phyloP scores from a whole-genome alignment of 2,113 vertebrate genomes.

The Prionailurus bengalensis region DNA sequence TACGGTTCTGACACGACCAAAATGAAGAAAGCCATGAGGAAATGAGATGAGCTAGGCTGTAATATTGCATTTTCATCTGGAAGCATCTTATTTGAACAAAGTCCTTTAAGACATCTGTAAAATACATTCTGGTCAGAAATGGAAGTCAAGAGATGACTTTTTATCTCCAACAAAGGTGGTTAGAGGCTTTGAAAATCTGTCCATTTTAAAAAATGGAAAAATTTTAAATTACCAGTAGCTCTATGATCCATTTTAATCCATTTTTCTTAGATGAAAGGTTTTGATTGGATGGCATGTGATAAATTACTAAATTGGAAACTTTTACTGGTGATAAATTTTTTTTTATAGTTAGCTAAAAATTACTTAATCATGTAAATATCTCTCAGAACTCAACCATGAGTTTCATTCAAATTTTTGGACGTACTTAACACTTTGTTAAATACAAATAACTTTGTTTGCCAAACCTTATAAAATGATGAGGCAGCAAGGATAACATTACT shows the following conservation, averaged over 20 bases:
- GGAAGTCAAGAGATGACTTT: conserved; percentile 56
- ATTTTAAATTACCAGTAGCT: conserved; percentile 42
- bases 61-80: conserved; percentile 50
- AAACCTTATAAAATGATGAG: conserved; percentile 82
- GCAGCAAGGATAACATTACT: conserved; percentile 69
- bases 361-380: conserved; percentile 80
- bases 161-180: conserved; percentile 49
- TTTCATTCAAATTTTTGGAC: conserved; percentile 78
- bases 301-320: conserved; percentile 59
- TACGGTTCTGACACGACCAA: conserved; percentile 31
- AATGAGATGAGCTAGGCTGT: not conserved
- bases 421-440: conserved; percentile 85
- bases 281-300: conserved; percentile 45
- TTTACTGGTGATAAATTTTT: conserved; percentile 44
- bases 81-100: conserved; percentile 58
- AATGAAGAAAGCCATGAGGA: conserved; percentile 38
- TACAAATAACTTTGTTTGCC: conserved; percentile 79
- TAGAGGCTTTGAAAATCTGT: not conserved
- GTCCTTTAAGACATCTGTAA: conserved; percentile 48
- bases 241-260: conserved; percentile 50
- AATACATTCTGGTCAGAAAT: conserved; percentile 60
- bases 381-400: conserved; percentile 78
- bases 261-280: conserved; percentile 58
- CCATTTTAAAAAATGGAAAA: conserved; percentile 21
- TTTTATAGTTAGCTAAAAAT: conserved; percentile 70